Base-by-base conservation (phyloP, 1,140 invertebrate species). In the Aleiodes sp. region DNA sequence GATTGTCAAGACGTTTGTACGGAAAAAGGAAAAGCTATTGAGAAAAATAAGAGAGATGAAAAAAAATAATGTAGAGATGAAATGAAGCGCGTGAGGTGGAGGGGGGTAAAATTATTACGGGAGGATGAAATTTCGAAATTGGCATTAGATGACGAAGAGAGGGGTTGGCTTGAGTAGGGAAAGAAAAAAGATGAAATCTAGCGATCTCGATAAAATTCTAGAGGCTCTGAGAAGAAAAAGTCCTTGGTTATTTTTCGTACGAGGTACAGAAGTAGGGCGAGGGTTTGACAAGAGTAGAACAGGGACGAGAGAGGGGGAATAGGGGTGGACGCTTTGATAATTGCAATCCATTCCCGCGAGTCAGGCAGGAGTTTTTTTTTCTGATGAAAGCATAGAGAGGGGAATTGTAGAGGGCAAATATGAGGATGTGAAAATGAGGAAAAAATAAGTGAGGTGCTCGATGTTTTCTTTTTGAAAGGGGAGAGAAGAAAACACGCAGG, bases 91-190 rank as follows among this genome's bases (percentile, higher is more conserved):
- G 46, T 67, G 68, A 26, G 66, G 43, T 70, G 76, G 74, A 71
- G 70, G 79, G 77, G n/a, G n/a, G n/a, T n/a, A n/a, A n/a, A n/a
- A 79, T 79, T 77, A 81, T 81, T 79, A 80, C 70, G 64, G 70
- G 67, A 75, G 74, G 76, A 80, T 79, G 72, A 81, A 81, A 81
- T 81, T 80, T 80, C 74, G 71, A 78, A 80, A 77, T 78, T 78
- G 71, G 46, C 33, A 60, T 65, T 56, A 46, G 65, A 71, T 52
- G 65, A 66, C 35, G 39, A 33, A 26, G 14, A 41, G 33, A 60
- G n/a, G 65, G 61, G 43, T 33, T 66, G 68, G 68, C 56, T 63
- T 65, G 69, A 62, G 59, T 60, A 64, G 66, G 70, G 67, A n/a
- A n/a, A n/a, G 43, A 59, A 31, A 24, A 21, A 41, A 28, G 31